phyloP scores from a whole-genome alignment of 2,888 invertebrate genomes.

The Apamea sordens region DNA sequence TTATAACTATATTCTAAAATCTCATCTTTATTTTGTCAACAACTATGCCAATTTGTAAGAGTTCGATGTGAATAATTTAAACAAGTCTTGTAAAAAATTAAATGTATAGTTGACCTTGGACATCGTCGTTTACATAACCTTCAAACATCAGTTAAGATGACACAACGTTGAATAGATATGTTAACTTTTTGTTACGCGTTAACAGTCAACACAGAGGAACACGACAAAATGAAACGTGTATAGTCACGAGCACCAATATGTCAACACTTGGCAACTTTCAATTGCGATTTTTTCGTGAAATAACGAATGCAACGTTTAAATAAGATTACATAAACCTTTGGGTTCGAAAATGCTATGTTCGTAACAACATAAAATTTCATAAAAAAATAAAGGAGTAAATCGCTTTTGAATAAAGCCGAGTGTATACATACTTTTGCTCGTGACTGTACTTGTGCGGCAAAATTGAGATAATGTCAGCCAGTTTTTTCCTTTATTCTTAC shows the following conservation, averaged over 20 bases:
- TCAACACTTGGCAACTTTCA: too few species aligned
- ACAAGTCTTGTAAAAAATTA: constrained; percentile 44
- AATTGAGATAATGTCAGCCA: background rate
- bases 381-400: too few species aligned
- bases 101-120: constrained; percentile 52
- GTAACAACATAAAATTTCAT: too few species aligned
- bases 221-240: background rate
- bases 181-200: constrained; percentile 47
- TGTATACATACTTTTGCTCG: too few species aligned
- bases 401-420: too few species aligned
- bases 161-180: constrained; percentile 52
- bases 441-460: too few species aligned
- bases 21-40: constrained; percentile 9
- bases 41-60: background rate
- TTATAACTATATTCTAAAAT: background rate
- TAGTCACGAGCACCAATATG: too few species aligned
- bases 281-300: too few species aligned
- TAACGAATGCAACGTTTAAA: too few species aligned
- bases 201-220: constrained; percentile 20
- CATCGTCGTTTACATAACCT: constrained; percentile 50
- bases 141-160: constrained; percentile 54
- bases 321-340: too few species aligned
- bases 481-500: background rate
- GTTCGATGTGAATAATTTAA: constrained; percentile 49
- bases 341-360: too few species aligned